Percentiles rank a stretch among this genome's conserved stretches.
phyloP scores from a whole-genome alignment of 1,140 invertebrate species.

The Brachionus asplanchnoidis region DNA sequence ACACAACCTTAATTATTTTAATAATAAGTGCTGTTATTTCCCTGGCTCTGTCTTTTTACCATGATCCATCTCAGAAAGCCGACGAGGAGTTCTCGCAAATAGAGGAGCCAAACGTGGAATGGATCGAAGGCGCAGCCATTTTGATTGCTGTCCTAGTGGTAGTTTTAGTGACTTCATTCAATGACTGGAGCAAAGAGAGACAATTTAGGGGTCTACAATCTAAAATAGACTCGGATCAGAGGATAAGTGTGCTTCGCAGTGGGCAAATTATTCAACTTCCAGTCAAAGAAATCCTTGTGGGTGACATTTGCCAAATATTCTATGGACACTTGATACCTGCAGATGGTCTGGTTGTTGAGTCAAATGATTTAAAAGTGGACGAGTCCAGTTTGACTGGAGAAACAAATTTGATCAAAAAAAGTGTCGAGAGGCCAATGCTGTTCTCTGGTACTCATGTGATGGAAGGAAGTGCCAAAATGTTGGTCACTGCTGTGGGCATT shows the following conservation, averaged over 20 bases:
- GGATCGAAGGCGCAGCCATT: slow-evolving; percentile 97
- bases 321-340: slow-evolving; percentile 85
- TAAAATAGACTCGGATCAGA: slow-evolving; percentile 97
- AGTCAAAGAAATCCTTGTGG: slow-evolving; percentile 93
- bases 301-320: slow-evolving; percentile 85
- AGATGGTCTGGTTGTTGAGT: slow-evolving; percentile 94
- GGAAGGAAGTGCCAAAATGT: slow-evolving; percentile 99
- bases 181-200: slow-evolving; percentile 97
- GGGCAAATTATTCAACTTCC: slow-evolving; percentile 86
- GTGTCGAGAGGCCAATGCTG: slow-evolving; percentile 79
- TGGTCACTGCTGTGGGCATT: slow-evolving; percentile 94
- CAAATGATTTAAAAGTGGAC: slow-evolving; percentile 96
- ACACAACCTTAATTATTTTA: slow-evolving; percentile 92
- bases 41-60: slow-evolving; percentile 56
- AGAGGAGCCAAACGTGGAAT: slow-evolving; percentile 52
- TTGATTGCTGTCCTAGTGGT: slow-evolving; percentile 95
- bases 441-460: slow-evolving; percentile 98
- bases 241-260: slow-evolving; percentile 89
- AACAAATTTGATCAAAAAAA: slow-evolving; percentile 98
- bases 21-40: slow-evolving; percentile 56
- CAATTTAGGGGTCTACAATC: slow-evolving; percentile 93
- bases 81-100: not conserved
- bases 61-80: not conserved
- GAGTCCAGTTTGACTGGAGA: slow-evolving; percentile 97
- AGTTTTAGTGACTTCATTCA: slow-evolving; percentile 95